These are phyloP conservation scores for Egretta garzetta DNA, from an alignment of 2,113 vertebrate species.

Conservation along the genomic window DNA sequence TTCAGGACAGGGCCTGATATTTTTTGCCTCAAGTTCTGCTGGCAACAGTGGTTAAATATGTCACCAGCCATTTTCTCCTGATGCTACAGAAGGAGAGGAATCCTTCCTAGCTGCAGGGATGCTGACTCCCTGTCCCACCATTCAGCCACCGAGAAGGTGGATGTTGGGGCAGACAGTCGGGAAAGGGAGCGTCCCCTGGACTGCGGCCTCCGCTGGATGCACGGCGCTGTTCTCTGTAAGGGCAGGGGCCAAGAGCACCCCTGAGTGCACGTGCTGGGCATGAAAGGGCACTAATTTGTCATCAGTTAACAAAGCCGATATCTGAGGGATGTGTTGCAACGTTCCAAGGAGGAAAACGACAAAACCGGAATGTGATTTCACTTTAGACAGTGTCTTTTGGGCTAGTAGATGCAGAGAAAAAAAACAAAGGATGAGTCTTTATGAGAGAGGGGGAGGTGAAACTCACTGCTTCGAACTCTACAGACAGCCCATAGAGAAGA, in stretches of 20 bases:
- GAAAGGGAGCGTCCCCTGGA: neutral
- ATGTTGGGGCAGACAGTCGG: neutral
- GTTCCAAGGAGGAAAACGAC: constrained; percentile 23
- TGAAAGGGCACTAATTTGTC: neutral
- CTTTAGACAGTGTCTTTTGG: constrained; percentile 34
- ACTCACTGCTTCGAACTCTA: neutral
- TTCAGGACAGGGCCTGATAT: rapidly evolving
- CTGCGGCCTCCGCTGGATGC: neutral
- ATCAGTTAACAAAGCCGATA: neutral
- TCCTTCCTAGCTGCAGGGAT: neutral
- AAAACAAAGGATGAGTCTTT: neutral
- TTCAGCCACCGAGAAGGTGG: neutral
- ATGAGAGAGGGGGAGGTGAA: neutral
- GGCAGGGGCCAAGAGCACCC: neutral
- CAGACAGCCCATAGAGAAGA: neutral
- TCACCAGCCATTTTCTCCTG: neutral
- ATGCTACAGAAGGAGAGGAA: neutral
- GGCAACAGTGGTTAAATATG: neutral
- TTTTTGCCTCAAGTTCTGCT: neutral
- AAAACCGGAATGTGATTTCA: constrained; percentile 29
- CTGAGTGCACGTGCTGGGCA: neutral
- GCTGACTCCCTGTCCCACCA: neutral
- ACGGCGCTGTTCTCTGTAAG: neutral
- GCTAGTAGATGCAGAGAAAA: neutral
- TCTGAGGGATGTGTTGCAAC: constrained; percentile 1